Percentiles rank a stretch among this genome's conserved stretches.
Evolutionary conservation across 2,888 invertebrate species (phyloP).

Genomic region (Diplazon laetatorius): DNA sequence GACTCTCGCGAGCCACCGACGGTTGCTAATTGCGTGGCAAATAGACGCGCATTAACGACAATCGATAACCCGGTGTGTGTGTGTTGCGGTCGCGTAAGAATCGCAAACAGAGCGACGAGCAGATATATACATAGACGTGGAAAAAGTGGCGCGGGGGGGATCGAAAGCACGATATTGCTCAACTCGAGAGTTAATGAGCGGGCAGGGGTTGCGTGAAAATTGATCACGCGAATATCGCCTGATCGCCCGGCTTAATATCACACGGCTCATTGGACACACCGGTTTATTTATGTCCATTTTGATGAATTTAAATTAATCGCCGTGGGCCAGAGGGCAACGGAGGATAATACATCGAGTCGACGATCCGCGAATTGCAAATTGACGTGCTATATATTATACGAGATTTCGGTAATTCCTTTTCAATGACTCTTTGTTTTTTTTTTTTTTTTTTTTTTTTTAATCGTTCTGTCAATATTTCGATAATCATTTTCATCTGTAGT

Average conservation of each 20-base stretch:
- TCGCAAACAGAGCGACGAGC: constrained; percentile 56
- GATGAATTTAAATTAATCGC: constrained; percentile 51
- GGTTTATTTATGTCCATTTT: constrained; percentile 42
- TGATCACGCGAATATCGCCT: constrained; percentile 54
- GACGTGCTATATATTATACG: constrained; percentile 19
- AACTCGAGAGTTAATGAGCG: constrained; percentile 56
- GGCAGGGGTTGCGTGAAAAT: constrained; percentile 52
- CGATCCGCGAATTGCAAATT: constrained; percentile 47
- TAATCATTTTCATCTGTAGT: not conserved
- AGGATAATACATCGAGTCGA: constrained; percentile 26
- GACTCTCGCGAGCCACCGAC: constrained; percentile 53
- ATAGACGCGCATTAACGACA: constrained; percentile 66
- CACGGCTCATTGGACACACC: constrained; percentile 54
- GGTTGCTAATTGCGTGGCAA: constrained; percentile 65
- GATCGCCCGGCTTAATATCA: constrained; percentile 61
- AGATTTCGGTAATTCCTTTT: constrained; percentile 16
- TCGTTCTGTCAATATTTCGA: not conserved
- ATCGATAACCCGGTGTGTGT: constrained; percentile 62
- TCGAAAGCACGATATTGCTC: constrained; percentile 26
- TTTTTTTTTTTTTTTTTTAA: too few relatives aligned
- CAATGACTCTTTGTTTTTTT: too few relatives aligned
- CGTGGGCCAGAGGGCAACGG: too few relatives aligned
- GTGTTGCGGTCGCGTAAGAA: constrained; percentile 62
- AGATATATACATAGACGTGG: constrained; percentile 24
- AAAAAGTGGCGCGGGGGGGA: constrained; percentile 24